Evolutionary conservation across 2,888 invertebrate species (phyloP), one percentile per base, ranked within the genome.

Genomic region (Panopea generosa): DNA sequence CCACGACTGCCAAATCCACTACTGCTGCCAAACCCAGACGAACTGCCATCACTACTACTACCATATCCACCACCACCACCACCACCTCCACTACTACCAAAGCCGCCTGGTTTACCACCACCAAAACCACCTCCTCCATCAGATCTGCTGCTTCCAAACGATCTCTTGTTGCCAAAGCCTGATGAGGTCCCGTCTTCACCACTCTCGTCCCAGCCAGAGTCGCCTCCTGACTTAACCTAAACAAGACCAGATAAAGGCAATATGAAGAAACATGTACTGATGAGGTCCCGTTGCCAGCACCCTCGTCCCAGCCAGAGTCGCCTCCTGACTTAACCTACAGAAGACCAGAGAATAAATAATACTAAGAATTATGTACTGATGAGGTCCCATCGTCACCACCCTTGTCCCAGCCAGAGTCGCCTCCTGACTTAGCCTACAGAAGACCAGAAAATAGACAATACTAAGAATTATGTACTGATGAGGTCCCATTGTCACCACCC

Each of bases 381-480:
- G 47, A 40, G 9, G 9, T 16, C 7, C 7, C 7, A 7, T 16
- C 40, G 7, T 50, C 67, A 22, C 61, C 57, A 40, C 62, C 40
- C 7, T 73, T 77, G 27, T 72, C 67, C 74, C 74, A 81, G 14
- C 71, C 77, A 52, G 52, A 22, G 24, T 72, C 68, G 9, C 67
- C 62, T 45, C 49, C 33, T 29, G 47, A 11, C 16, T 40, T 40
- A 16, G 16, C 7, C 40, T 11, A 33, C 33, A 4, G 33, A 33
- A 33, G 33, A 33, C 33, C n/a, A n/a, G n/a, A n/a, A n/a, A n/a
- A 11, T 16, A 20, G 49, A 43, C 18, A 9, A n/a, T 43, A 60
- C 20, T 53, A n/a, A n/a, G n/a, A n/a, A n/a, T n/a, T n/a, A n/a
- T n/a, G n/a, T 24, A 20, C 26, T 53, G 40, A 24, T 33, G 47